Percentiles rank a stretch among this genome's conserved stretches.
phyloP scores from a whole-genome alignment of 2,113 vertebrate species.

The Odobenus rosmarus region DNA sequence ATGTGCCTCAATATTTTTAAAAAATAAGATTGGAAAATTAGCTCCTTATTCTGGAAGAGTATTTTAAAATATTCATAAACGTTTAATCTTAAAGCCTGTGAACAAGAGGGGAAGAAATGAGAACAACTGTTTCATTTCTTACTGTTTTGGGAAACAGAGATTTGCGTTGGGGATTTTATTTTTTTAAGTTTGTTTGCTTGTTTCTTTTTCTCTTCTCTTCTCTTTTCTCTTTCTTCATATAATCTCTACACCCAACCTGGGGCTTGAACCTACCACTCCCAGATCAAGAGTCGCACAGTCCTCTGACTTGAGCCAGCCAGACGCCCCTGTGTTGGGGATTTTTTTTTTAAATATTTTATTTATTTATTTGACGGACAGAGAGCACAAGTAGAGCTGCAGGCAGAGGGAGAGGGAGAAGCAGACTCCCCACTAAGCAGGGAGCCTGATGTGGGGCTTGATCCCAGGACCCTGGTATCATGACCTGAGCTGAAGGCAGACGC shows the following conservation, averaged over 20 bases:
- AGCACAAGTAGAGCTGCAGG: no score
- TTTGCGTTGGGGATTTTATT: not conserved
- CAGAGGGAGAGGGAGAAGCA: no score
- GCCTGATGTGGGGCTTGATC: no score
- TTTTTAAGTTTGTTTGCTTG: not conserved
- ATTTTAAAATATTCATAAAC: constrained; percentile 18
- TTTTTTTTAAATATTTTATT: not conserved
- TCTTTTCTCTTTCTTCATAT: not conserved
- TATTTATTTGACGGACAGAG: no score
- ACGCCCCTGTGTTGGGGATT: not conserved
- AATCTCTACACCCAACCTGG: not conserved
- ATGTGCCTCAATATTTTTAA: not conserved
- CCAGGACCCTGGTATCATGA: no score
- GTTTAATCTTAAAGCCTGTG: not conserved
- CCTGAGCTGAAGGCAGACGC: no score
- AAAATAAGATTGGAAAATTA: constrained; percentile 24
- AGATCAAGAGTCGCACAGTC: not conserved
- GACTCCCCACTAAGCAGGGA: no score
- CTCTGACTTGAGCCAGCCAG: not conserved
- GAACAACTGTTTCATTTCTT: not conserved
- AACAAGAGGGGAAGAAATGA: not conserved
- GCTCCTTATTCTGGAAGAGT: not conserved
- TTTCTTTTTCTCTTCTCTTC: no score
- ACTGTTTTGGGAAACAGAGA: not conserved
- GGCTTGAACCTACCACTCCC: not conserved